Evolutionary conservation across 2,888 invertebrate genomes (phyloP), one percentile per base, ranked within the genome.

Genomic region (Neelides folsomi): DNA sequence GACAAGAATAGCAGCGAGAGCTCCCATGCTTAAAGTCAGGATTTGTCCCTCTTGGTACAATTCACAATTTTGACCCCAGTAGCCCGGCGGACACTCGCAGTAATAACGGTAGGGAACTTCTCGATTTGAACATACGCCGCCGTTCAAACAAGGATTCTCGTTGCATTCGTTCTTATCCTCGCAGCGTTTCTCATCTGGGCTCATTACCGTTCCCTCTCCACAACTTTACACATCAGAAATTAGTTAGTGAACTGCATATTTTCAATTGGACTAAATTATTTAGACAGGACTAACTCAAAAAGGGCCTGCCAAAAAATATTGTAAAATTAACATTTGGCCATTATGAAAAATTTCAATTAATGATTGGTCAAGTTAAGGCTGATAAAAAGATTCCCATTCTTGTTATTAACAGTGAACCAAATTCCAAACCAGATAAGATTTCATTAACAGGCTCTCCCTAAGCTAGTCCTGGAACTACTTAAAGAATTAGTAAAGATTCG

Each of bases 131-230:
- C 93, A 93, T 58, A 84, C 81, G 62, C 90, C 92, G 62, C 90
- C 90, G 72, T 93, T 90, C 68, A 87, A 79, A 73, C 93, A 93
- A 59, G 92, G 92, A 72, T 84, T 80, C 75, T 90, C 89, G 72
- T 88, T 79, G 73, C 93, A 93, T 73, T 93, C 93, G 76, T 93
- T 88, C 75, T 88, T 87, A 77, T 93, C 92, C 75, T 83, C 84
- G 76, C 93, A 93, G 70, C 86, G 86, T 73, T 90, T 89, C 68
- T 82, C 82, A 74, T 92, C 90, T 63, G 84, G 80, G 57, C 90
- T 85, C 74, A 87, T 83, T 69, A 88, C 79, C 72, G 85, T 83
- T 73, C 92, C 92, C 76, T 89, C 88, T 68, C 89, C 90, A 77
- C 92, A 93, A 74, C 92, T 92, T 59, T 50, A 54, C 39, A 18